phyloP scores from a whole-genome alignment of 92 coral and sea anemone species.

The Pocillopora grandis region DNA sequence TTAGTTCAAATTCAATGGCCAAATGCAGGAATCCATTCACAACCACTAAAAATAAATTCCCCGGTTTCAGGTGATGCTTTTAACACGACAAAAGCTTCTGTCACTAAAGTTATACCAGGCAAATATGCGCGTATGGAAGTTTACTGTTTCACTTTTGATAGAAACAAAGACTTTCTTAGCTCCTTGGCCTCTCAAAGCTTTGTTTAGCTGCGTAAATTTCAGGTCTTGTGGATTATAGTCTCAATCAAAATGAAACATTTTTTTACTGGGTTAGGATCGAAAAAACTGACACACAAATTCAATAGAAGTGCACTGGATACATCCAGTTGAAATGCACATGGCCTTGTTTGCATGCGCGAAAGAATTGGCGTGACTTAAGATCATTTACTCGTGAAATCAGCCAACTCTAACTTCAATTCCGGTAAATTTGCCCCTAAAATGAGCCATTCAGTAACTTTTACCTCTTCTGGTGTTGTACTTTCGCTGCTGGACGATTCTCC shows the following conservation, averaged over 20 bases:
- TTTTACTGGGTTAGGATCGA: not conserved
- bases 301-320: not conserved
- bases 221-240: not conserved
- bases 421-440: not conserved
- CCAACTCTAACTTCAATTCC: not conserved
- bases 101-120: too few relatives aligned
- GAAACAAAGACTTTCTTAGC: not conserved
- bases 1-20: not conserved
- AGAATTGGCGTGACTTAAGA: too few relatives aligned
- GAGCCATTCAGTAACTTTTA: conserved; percentile 17
- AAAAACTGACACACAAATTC: not conserved
- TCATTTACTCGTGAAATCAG: not conserved
- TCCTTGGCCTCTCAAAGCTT: not conserved
- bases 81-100: too few relatives aligned
- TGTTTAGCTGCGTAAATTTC: not conserved
- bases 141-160: too few relatives aligned
- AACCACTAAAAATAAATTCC: too few relatives aligned
- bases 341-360: not conserved
- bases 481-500: conserved; percentile 75
- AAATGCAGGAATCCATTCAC: too few relatives aligned
- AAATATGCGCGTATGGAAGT: not conserved
- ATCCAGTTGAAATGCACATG: conserved; percentile 43
- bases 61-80: too few relatives aligned
- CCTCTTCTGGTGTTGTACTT: conserved; percentile 86
- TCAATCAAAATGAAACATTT: not conserved